Evolutionary conservation across 1,140 invertebrate species (phyloP).

Genomic region (Drosophila azteca): DNA sequence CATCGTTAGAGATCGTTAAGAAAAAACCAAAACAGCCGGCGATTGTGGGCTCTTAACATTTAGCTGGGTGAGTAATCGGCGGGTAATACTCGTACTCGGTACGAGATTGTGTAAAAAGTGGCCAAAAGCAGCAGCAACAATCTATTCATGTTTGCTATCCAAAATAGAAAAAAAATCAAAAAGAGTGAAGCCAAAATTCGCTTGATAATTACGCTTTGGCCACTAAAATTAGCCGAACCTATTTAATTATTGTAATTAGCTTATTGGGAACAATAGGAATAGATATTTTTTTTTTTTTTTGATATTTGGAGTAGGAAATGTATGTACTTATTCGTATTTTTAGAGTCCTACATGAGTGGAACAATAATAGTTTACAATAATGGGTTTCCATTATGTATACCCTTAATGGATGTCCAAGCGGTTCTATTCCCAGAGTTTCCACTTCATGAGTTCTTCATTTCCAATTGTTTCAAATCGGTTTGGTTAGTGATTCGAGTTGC

Average conservation of each 20-base stretch:
- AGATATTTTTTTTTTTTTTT: conserved; percentile 24
- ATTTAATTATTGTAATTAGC: conserved; percentile 58
- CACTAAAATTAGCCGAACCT: conserved; percentile 46
- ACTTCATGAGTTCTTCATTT: too few species aligned
- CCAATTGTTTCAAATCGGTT: too few species aligned
- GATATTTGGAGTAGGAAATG: conserved; percentile 30
- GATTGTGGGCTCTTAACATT: conserved; percentile 51
- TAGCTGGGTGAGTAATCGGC: conserved; percentile 66
- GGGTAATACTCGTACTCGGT: conserved; percentile 18
- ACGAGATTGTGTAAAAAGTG: conserved; percentile 43
- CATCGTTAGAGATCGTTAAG: conserved; percentile 44
- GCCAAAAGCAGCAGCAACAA: conserved; percentile 9
- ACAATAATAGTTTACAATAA: too few species aligned
- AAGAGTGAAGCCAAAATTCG: conserved; percentile 23
- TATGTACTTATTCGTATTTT: background rate
- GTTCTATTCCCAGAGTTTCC: too few species aligned
- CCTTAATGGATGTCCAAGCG: too few species aligned
- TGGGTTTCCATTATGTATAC: too few species aligned
- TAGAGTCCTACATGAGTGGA: background rate
- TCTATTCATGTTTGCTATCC: conserved; percentile 54
- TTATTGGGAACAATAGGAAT: conserved; percentile 21
- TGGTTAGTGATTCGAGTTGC: too few species aligned
- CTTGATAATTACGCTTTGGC: conserved; percentile 39
- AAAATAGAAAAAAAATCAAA: conserved; percentile 43
- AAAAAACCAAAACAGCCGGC: conserved; percentile 50